These are phyloP conservation scores for Latrodectus elegans DNA, from an alignment of 2,888 invertebrate genomes.

Conservation along the genomic window DNA sequence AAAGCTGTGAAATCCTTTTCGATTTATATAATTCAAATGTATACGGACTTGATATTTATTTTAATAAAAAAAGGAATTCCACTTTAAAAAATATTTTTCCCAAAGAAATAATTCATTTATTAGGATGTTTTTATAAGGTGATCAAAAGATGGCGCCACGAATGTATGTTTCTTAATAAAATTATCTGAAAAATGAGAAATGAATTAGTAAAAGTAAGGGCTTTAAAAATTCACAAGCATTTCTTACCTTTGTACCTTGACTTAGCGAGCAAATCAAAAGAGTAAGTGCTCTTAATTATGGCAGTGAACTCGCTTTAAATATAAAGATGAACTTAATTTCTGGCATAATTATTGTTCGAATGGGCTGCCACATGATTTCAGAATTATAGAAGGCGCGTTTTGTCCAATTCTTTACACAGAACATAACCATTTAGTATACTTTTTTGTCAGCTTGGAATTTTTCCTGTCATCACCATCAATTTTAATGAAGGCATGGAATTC, in stretches of 20 bases:
- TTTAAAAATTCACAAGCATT: background rate
- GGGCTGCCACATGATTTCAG: background rate
- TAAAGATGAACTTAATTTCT: constrained; percentile 63
- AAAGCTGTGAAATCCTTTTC: too few relatives aligned
- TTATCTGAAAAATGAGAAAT: background rate
- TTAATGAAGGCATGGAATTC: too few relatives aligned
- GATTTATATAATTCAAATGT: too few relatives aligned
- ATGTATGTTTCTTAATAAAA: background rate
- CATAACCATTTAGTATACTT: too few relatives aligned
- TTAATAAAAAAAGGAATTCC: too few relatives aligned
- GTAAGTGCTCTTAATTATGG: constrained; percentile 55
- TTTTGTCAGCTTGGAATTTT: too few relatives aligned
- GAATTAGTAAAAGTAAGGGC: background rate
- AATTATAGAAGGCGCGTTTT: too few relatives aligned
- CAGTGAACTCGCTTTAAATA: constrained; percentile 37
- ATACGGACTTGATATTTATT: too few relatives aligned
- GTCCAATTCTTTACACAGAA: too few relatives aligned
- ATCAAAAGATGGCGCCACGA: constrained; percentile 59
- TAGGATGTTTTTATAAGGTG: constrained; percentile 3
- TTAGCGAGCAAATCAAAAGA: constrained; percentile 15
- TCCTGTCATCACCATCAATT: too few relatives aligned
- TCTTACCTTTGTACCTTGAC: constrained; percentile 12
- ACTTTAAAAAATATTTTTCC: too few relatives aligned
- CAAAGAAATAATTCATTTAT: background rate
- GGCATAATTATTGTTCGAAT: constrained; percentile 31